Base-by-base conservation (phyloP, 2,888 invertebrate genomes). In the Epistrophella euchroma region DNA sequence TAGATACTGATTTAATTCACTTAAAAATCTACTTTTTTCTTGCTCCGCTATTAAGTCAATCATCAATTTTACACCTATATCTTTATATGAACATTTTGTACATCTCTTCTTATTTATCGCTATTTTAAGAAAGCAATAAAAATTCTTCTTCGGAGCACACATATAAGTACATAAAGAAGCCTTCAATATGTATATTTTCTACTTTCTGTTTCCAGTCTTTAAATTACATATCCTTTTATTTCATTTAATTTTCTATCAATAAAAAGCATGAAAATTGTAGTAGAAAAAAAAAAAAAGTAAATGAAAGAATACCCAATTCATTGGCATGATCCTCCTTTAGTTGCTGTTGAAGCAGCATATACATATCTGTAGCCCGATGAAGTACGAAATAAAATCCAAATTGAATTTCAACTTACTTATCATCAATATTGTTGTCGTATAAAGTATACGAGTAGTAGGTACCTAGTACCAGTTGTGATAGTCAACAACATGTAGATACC, bases 321-420 rank as follows among this genome's bases (percentile, higher is more conserved):
- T 75, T 75, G 66, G 64, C 43, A 76, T 55, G 50, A 45, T 28
- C 62, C 64, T 50, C 64, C 74, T 79, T 79, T 73, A 5, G 9
- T 32, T 7, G 9, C 2, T 15, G 10, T 35, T 45, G 72, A 45
- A 50, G 72, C 25, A 58, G 55, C 66, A 66, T 70, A 64, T 70
- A 9, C 19, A 5, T 28, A 1, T 50, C 73, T 71, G 74, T 52
- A 52, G 37, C 37, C n/a, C 37, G 52, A 37, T 52, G 68, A 68
- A 76, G 76, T 64, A 45, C 74, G 66, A 86, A 82, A 74, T 77
- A 77, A 74, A 75, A 86, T 75, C 73, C 74, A 86, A 86, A 86
- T 86, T 77, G 85, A 82, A 82, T 86, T 86, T 64, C 81, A 86
- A 82, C 77, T 70, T 86, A 73, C 73, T 86, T 66, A 56, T 77